These are phyloP conservation scores for Daphoenositta chrysoptera DNA, from an alignment of 2,113 vertebrate species.

Conservation along the genomic window DNA sequence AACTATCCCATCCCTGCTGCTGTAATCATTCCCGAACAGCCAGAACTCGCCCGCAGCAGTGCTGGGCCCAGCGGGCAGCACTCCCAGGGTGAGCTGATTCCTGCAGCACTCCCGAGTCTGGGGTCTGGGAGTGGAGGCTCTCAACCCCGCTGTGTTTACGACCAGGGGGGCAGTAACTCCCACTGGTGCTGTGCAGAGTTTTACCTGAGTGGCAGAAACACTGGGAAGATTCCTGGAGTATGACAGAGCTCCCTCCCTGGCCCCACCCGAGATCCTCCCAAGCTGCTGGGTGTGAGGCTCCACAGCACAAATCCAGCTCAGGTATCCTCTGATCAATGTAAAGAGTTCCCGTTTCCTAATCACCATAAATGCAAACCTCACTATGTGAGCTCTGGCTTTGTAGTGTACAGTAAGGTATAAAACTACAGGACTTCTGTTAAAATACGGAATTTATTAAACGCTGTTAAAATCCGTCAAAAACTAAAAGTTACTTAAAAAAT, in stretches of 20 bases:
- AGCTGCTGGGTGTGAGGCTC: background rate
- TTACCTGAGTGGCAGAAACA: fast-evolving
- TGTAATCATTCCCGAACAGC: fast-evolving
- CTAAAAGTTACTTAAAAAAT: background rate
- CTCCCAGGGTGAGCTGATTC: background rate
- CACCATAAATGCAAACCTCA: background rate
- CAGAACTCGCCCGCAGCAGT: background rate
- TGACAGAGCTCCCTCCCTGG: background rate
- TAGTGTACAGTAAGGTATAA: background rate
- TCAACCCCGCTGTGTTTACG: fast-evolving
- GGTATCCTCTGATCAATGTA: no score
- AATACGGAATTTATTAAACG: background rate
- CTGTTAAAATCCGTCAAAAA: background rate
- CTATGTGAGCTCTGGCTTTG: background rate
- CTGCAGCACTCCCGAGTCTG: background rate
- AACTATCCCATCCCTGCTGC: background rate
- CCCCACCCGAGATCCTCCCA: background rate
- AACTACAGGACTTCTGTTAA: background rate
- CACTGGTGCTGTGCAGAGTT: fast-evolving
- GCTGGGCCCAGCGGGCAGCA: background rate
- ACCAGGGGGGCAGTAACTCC: background rate
- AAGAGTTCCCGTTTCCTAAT: background rate
- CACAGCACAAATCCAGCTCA: background rate
- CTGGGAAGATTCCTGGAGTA: background rate
- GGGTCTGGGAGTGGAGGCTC: background rate